These are phyloP conservation scores for Helostoma temminkii DNA, from an alignment of 2,797 vertebrate genomes.

Conservation along the genomic window DNA sequence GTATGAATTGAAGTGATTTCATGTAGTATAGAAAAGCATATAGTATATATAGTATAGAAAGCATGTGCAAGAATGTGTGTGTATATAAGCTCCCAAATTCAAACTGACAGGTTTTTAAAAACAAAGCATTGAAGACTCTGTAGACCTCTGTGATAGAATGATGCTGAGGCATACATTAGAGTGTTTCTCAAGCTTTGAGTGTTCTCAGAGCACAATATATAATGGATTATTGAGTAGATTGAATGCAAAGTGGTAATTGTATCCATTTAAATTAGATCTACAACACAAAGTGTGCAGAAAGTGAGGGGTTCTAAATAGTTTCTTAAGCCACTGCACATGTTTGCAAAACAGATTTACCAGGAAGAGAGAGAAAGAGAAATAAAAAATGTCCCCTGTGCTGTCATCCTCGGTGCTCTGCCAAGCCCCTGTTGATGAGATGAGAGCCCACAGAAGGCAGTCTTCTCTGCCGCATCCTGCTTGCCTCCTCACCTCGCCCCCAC, in stretches of 20 bases:
- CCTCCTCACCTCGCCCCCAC: conserved; percentile 39
- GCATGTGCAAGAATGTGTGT: too few relatives aligned
- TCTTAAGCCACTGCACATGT: conserved; percentile 35
- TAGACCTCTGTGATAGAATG: neutral
- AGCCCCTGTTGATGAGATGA: conserved; percentile 71
- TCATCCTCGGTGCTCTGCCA: conserved; percentile 64
- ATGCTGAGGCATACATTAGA: neutral
- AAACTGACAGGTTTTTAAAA: neutral
- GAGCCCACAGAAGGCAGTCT: conserved; percentile 56
- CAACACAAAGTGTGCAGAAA: neutral
- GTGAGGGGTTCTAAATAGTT: too few relatives aligned
- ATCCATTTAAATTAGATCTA: neutral
- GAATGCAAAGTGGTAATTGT: neutral
- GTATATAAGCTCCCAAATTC: neutral
- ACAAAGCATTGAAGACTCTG: neutral
- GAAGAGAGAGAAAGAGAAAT: conserved; percentile 44
- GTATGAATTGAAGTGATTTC: too few relatives aligned
- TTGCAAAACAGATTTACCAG: conserved; percentile 71
- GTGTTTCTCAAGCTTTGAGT: neutral
- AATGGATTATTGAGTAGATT: neutral
- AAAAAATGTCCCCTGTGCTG: conserved; percentile 61
- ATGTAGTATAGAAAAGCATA: too few relatives aligned
- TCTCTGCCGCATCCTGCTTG: conserved; percentile 64
- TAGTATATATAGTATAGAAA: too few relatives aligned
- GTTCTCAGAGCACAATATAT: neutral